Conservation (phyloP, 2,797 vertebrate genomes). For the Pelobates cultripes region DNA sequence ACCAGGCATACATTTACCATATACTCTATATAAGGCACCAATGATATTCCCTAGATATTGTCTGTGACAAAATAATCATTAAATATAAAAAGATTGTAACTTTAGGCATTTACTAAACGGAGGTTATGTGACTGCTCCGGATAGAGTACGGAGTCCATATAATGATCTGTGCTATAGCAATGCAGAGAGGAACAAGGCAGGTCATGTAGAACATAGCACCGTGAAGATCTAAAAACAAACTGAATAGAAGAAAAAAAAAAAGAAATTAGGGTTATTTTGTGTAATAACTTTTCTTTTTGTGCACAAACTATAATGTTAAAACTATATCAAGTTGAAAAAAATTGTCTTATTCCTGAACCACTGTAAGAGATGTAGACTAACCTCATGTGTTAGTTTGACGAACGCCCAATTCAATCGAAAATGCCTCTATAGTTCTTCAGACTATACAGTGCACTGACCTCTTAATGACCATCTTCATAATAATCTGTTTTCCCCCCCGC, state of each 20-base stretch:
- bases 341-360: no score
- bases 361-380: no score
- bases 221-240: slow-evolving; percentile 75
- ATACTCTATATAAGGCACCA: slow-evolving; percentile 27
- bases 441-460: no score
- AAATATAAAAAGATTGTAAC: neutral
- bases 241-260: slow-evolving; percentile 58
- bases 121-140: slow-evolving; percentile 77
- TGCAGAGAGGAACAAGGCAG: slow-evolving; percentile 81
- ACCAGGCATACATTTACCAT: neutral
- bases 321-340: no score
- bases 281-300: no score
- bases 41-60: neutral
- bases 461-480: no score
- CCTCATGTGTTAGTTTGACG: no score
- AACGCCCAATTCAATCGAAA: no score
- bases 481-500: no score
- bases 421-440: no score
- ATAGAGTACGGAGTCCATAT: slow-evolving; percentile 86
- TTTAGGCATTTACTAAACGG: slow-evolving; percentile 17
- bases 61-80: neutral
- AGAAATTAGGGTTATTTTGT: neutral
- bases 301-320: no score
- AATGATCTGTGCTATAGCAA: slow-evolving; percentile 77
- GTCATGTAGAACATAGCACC: slow-evolving; percentile 85